phyloP scores from a whole-genome alignment of 35 echinoderm and acorn worm genomes.

The Holothuria glaberrima region DNA sequence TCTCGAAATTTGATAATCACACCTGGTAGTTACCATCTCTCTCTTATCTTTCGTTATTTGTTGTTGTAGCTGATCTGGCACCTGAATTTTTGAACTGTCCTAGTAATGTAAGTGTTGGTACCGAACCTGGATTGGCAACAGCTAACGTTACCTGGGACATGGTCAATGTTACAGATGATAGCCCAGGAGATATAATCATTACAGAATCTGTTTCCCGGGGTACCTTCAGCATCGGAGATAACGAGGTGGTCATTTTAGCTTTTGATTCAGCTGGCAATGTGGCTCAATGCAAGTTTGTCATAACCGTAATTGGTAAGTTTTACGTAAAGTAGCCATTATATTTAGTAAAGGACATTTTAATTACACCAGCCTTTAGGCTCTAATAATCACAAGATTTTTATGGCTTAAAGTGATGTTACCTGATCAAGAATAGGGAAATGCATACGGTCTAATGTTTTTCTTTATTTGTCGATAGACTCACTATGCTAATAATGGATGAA shows the following conservation, averaged over 20 bases:
- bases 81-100: neutral
- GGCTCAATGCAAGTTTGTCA: neutral
- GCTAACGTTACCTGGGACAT: neutral
- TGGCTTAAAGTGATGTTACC: too few relatives aligned
- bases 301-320: constrained; percentile 38
- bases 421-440: too few relatives aligned
- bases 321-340: too few relatives aligned
- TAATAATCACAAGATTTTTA: too few relatives aligned
- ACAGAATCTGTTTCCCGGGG: neutral
- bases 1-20: too few relatives aligned
- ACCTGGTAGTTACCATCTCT: neutral
- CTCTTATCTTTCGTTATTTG: too few relatives aligned
- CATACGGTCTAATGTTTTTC: too few relatives aligned
- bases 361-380: too few relatives aligned
- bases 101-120: neutral
- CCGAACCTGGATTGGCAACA: neutral
- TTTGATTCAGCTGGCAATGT: neutral
- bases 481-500: too few relatives aligned
- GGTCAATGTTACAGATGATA: neutral
- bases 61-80: neutral
- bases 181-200: neutral
- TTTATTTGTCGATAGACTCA: too few relatives aligned
- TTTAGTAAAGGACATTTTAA: too few relatives aligned
- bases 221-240: neutral
- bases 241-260: neutral